These are phyloP conservation scores for Drosophila persimilis DNA, from an alignment of 1,140 invertebrate genomes.

Conservation along the genomic window DNA sequence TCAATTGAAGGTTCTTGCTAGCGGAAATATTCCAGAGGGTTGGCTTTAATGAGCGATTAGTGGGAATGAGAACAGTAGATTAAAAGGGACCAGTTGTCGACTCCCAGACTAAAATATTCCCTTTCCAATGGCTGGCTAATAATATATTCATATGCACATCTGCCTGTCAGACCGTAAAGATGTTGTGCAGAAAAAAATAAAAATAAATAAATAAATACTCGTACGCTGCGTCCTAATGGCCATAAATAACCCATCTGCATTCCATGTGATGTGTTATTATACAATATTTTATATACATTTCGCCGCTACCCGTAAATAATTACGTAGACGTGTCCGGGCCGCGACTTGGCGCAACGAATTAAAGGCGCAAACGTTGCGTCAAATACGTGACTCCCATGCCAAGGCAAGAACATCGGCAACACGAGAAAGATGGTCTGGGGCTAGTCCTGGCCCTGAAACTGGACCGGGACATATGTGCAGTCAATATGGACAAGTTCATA, in stretches of 20 bases:
- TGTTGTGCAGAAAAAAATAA: conserved; percentile 24
- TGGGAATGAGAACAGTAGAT: too few species aligned
- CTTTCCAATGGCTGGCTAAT: conserved; percentile 22
- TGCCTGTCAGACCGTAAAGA: conserved; percentile 42
- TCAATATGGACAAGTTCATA: conserved; percentile 71
- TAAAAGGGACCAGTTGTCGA: too few species aligned
- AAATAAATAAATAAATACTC: conserved; percentile 47
- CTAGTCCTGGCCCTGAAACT: conserved; percentile 3
- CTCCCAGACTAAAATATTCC: background rate
- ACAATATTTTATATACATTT: conserved; percentile 66
- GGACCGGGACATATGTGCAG: conserved; percentile 37
- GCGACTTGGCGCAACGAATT: conserved; percentile 68
- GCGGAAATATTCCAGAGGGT: too few species aligned
- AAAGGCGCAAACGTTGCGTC: conserved; percentile 77
- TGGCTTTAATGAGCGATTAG: too few species aligned
- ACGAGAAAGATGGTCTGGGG: background rate
- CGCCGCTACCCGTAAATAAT: conserved; percentile 74
- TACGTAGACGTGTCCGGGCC: conserved; percentile 66
- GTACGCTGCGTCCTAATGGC: conserved; percentile 43
- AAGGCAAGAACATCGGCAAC: conserved; percentile 34
- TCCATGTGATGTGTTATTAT: conserved; percentile 66
- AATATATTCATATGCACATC: conserved; percentile 65
- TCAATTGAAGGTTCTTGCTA: too few species aligned
- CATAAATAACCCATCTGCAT: conserved; percentile 76
- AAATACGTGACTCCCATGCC: conserved; percentile 78